These are phyloP conservation scores for Drosophila ezoana DNA, from an alignment of 2,888 invertebrate genomes.

Conservation along the genomic window DNA sequence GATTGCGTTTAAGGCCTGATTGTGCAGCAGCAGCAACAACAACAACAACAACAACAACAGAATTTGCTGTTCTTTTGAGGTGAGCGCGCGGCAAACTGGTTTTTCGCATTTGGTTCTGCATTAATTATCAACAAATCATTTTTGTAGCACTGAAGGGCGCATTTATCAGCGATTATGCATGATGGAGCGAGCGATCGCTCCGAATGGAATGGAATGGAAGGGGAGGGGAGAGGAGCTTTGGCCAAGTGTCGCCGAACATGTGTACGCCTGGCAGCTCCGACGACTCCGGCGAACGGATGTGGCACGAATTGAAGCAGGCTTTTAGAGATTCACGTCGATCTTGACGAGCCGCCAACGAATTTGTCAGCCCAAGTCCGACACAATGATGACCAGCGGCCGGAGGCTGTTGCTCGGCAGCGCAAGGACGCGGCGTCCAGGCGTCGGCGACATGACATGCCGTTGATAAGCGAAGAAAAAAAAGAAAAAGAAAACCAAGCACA, in stretches of 20 bases:
- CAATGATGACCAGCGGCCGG: neutral
- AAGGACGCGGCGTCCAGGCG: conserved; percentile 29
- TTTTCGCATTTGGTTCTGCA: conserved; percentile 58
- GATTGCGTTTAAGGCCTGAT: conserved; percentile 79
- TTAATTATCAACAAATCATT: conserved; percentile 81
- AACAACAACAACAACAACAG: conserved; percentile 49
- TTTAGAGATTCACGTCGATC: conserved; percentile 40
- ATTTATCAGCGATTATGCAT: conserved; percentile 80
- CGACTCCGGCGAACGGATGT: conserved; percentile 19
- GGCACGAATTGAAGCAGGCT: conserved; percentile 20
- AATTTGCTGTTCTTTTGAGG: conserved; percentile 70
- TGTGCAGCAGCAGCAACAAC: conserved; percentile 46
- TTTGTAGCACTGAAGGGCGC: conserved; percentile 74
- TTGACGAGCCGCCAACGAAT: conserved; percentile 68
- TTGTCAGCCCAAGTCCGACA: conserved; percentile 53
- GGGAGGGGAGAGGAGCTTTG: conserved; percentile 1
- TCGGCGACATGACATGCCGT: conserved; percentile 70
- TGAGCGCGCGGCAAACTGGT: conserved; percentile 60
- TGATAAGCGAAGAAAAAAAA: conserved; percentile 55
- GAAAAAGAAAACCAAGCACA: neutral
- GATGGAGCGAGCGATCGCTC: conserved; percentile 6
- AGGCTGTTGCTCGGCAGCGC: conserved; percentile 1
- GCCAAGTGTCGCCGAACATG: conserved; percentile 74
- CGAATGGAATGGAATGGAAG: neutral
- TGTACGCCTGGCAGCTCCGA: conserved; percentile 53